These are phyloP conservation scores for Pocillopora meandrina DNA, from an alignment of 92 coral and sea anemone species.

Conservation along the genomic window DNA sequence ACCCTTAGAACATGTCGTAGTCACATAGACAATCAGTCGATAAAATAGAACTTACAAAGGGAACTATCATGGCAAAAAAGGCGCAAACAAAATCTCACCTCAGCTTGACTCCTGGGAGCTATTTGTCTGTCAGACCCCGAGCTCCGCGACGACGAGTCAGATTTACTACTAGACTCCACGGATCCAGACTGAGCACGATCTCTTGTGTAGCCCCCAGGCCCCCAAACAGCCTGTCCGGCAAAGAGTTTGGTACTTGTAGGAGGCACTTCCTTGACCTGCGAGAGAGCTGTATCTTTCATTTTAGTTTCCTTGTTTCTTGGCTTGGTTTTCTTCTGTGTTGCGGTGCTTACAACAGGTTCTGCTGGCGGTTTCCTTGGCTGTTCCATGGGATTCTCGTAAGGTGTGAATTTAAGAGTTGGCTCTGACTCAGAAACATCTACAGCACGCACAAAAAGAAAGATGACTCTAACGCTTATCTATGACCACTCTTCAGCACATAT, in stretches of 20 bases:
- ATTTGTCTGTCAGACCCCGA: constrained; percentile 76
- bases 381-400: constrained; percentile 73
- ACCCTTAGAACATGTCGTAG: no score
- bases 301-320: constrained; percentile 14
- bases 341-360: constrained; percentile 9
- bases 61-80: no score
- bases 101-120: constrained; percentile 43
- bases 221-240: constrained; percentile 78
- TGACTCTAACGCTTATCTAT: no score
- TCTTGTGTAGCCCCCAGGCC: constrained; percentile 79
- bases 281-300: background rate
- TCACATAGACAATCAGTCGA: no score
- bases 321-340: background rate
- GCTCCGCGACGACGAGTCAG: constrained; percentile 86
- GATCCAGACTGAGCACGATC: constrained; percentile 66
- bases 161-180: constrained; percentile 68
- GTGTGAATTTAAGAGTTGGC: constrained; percentile 69
- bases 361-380: constrained; percentile 19
- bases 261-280: constrained; percentile 28
- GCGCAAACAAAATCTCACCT: constrained; percentile 33
- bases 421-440: constrained; percentile 43
- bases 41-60: no score
- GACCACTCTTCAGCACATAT: no score
- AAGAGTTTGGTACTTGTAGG: constrained; percentile 34
- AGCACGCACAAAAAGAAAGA: background rate